A percentile compares a stretch with the other conserved stretches of the same genome.
Conservation (phyloP, 2,113 vertebrate genomes). For the Paedocypris sp. region DNA sequence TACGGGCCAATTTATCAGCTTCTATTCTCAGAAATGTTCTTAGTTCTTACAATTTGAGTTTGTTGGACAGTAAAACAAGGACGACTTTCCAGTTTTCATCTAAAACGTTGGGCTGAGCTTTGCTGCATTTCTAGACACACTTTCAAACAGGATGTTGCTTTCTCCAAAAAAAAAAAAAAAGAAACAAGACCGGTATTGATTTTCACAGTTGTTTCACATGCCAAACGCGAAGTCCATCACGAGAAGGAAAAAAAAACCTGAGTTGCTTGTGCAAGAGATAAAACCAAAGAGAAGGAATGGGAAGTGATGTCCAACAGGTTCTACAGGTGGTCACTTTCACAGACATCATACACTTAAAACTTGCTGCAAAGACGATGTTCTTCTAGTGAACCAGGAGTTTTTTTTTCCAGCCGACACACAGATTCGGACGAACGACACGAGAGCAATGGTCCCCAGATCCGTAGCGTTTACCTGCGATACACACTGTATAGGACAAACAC, state of each 20-base stretch:
- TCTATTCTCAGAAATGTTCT: no score
- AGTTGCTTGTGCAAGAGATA: not conserved
- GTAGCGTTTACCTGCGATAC: slow-evolving; percentile 31
- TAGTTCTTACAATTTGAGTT: no score
- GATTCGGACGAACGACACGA: slow-evolving; percentile 48
- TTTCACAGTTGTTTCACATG: not conserved
- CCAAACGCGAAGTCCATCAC: not conserved
- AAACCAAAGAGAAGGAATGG: not conserved
- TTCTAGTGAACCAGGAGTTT: no score
- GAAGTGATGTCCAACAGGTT: slow-evolving; percentile 18
- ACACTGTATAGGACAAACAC: slow-evolving; percentile 28
- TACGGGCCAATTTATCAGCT: no score
- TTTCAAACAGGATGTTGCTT: no score
- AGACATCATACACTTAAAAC: slow-evolving; percentile 23
- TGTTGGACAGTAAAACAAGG: no score
- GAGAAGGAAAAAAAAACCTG: not conserved
- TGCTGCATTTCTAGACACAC: not conserved
- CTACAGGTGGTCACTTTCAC: slow-evolving; percentile 14
- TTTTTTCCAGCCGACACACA: slow-evolving; percentile 41
- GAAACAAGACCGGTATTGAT: not conserved
- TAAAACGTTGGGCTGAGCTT: no score
- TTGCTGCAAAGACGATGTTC: slow-evolving; percentile 41
- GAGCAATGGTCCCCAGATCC: slow-evolving; percentile 49
- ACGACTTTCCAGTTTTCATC: no score
- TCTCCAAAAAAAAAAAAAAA: not conserved